Base-by-base conservation (phyloP, 2,888 invertebrate species). In the Lissonota sp. region DNA sequence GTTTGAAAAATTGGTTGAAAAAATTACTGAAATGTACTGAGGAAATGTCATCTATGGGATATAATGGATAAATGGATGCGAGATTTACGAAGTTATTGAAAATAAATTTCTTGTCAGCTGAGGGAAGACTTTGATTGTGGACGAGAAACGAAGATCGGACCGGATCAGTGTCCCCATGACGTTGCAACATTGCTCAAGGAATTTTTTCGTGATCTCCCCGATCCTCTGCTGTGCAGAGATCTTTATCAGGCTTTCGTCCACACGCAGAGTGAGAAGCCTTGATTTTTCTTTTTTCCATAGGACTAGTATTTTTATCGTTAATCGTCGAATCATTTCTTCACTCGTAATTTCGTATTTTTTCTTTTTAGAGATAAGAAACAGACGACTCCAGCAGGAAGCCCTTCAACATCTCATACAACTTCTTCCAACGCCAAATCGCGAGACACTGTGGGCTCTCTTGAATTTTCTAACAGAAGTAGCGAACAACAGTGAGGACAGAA, bases 101-200 rank as follows among this genome's bases (percentile, higher is more conserved):
- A 26, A 57, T 26, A 39, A 16, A 39, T 64, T 83, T 37, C 3
- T 77, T 93, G 93, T 53, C 92, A 98, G 97, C 93, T 98, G 84
- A 94, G 98, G 60, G 98, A 98, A 91, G 97, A 97, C 83, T 98
- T 98, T 93, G 98, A 98, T 93, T 95, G 95, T 82, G 97, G 97
- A 14, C 95, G 95, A 87, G 95, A 96, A 88, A 94, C 95, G 10
- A 94, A 95, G 78, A 93, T 98, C 86, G 96, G 96, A 84, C 94
- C 96, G 7, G 96, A 97, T 60, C 96, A 96, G 87, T 97, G 97
- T 93, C 98, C 98, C 0, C 98, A 99, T 92, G 98, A 99, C 91
- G 97, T 98, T 75, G 98, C 98, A 6, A 97, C 98, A 0, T 94
- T 99, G 53, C 94, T 99, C 44, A 99, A 99, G 92, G 98, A 98